These are phyloP conservation scores for Drosophila conformis DNA, from an alignment of 2,888 invertebrate genomes.

Conservation along the genomic window DNA sequence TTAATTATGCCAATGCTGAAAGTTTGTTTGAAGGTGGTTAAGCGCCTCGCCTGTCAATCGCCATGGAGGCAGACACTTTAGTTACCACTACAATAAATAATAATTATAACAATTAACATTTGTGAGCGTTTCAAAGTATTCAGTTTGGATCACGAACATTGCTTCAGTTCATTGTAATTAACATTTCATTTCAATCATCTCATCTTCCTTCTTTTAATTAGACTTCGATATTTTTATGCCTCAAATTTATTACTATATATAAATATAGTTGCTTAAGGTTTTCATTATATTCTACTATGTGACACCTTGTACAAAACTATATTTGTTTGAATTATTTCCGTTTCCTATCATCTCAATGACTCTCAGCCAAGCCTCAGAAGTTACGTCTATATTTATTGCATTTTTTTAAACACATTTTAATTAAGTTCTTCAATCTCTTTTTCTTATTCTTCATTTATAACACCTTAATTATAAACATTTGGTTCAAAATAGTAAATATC, in stretches of 20 bases:
- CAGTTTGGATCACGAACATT: background rate
- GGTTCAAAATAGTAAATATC: background rate
- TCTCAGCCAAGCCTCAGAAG: no score
- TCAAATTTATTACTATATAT: background rate
- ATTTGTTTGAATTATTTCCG: background rate
- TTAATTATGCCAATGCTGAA: slow-evolving; percentile 56
- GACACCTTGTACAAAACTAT: background rate
- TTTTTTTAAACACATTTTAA: no score
- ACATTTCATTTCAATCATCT: background rate
- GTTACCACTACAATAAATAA: slow-evolving; percentile 2
- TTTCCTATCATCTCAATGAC: no score
- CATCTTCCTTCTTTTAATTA: background rate
- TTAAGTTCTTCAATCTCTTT: no score
- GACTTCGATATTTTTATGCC: background rate
- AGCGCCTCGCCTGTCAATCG: slow-evolving; percentile 11
- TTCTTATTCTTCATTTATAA: no score
- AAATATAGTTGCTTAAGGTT: background rate
- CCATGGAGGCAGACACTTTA: slow-evolving; percentile 13
- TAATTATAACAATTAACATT: background rate
- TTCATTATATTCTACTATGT: background rate
- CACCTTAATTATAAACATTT: no score
- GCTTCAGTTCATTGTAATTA: background rate
- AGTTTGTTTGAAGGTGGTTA: slow-evolving; percentile 39
- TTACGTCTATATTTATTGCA: no score
- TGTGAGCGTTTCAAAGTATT: background rate